Conservation (phyloP, 2,888 invertebrate species). For the Idaea aversata region DNA sequence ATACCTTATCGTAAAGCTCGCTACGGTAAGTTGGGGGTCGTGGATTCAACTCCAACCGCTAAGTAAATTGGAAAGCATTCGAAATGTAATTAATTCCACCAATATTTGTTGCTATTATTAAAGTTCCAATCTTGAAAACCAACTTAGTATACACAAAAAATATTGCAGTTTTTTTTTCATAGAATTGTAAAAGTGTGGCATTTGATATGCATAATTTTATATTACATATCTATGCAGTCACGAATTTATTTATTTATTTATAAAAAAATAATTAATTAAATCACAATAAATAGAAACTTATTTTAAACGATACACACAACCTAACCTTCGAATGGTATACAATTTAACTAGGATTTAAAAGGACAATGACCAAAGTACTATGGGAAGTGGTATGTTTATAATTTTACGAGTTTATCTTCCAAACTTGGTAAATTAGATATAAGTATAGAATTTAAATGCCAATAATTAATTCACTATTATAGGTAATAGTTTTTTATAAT, state of each 20-base stretch:
- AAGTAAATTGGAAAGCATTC: too few species aligned
- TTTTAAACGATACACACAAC: conserved; percentile 60
- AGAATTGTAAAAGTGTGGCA: neutral
- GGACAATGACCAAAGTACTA: neutral
- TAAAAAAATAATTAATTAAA: conserved; percentile 43
- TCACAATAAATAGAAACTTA: conserved; percentile 68
- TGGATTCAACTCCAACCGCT: too few species aligned
- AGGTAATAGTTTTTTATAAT: too few species aligned
- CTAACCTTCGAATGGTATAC: conserved; percentile 39
- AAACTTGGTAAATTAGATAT: too few species aligned
- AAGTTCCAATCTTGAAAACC: neutral
- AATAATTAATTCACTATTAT: too few species aligned
- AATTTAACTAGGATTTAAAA: conserved; percentile 2
- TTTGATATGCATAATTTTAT: neutral
- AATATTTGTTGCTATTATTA: too few species aligned
- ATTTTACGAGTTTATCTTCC: too few species aligned
- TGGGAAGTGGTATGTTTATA: neutral
- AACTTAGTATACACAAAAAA: neutral
- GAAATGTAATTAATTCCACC: neutral
- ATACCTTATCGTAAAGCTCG: too few species aligned
- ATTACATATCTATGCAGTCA: conserved; percentile 16
- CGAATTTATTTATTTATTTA: conserved; percentile 7
- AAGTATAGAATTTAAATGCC: too few species aligned
- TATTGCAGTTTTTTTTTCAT: neutral
- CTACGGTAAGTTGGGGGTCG: too few species aligned